Evolutionary conservation across 2,113 vertebrate genomes (phyloP), one percentile per base, ranked within the genome.

Genomic region (Pomatorhinus ruficollis): DNA sequence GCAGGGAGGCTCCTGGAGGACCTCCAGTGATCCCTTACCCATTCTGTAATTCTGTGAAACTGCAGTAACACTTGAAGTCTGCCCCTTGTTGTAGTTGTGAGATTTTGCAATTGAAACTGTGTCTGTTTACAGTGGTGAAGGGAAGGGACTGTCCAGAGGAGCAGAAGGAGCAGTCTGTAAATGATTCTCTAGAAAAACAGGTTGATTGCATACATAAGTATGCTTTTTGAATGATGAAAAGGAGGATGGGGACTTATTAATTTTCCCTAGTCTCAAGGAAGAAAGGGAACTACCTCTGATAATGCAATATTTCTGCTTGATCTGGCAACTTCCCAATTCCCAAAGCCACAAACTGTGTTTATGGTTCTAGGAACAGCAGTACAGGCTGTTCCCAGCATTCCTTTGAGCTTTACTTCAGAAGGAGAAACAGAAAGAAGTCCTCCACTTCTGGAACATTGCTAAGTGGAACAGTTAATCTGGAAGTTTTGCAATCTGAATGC

Each of bases 301-400:
- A 76, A 39, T 28, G 42, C 12, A 49, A n/a, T 86, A 81, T 74
- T 87, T 45, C 27, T 83, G 39, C 37, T 89, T 90, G 61, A 85
- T 85, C 54, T 86, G 88, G 82, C 72, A 89, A 25, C 30, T 40
- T 81, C 24, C 27, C 35, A 31, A 64, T 74, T 94, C 27, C 71
- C 64, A 71, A 81, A 83, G 35, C 27, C 42, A 47, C 42, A 24
- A 66, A n/a, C 31, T 63, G 39, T 49, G 33, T 70, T 96, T 89
- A 83, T 47, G 60, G 59, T 93, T 93, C 93, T 83, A 87, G 60
- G 71, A 95, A 95, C n/a, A 81, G 64, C 42, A 63, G 83, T 83
- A 92, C 71, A 78, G 30, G 19, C 86, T 90, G 89, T 93, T 90
- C 80, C 57, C 5, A 60, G 47, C 35, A 84, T 95, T 96, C 42